Conservation (phyloP, 2,888 invertebrate genomes). For the Xylota segnis region DNA sequence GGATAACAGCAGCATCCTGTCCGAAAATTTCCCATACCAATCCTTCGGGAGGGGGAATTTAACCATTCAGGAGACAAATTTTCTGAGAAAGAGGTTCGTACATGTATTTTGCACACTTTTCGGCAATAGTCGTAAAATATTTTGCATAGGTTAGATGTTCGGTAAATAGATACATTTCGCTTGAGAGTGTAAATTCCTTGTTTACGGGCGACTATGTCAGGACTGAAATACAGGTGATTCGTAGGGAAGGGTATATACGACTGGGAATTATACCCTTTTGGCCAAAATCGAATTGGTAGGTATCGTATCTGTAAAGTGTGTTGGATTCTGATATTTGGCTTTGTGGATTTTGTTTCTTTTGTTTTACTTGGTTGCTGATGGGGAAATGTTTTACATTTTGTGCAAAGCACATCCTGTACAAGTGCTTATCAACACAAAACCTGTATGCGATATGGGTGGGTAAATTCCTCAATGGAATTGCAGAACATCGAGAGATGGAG, state of each 20-base stretch:
- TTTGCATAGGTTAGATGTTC: slow-evolving; percentile 63
- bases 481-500: not conserved
- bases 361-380: not conserved
- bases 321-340: slow-evolving; percentile 34
- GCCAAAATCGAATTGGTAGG: slow-evolving; percentile 47
- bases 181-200: slow-evolving; percentile 17
- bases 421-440: slow-evolving; percentile 2
- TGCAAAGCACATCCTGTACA: not conserved
- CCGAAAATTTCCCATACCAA: slow-evolving; percentile 19
- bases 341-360: slow-evolving; percentile 20
- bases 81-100: slow-evolving; percentile 18
- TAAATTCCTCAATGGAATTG: not conserved
- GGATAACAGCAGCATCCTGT: slow-evolving; percentile 70
- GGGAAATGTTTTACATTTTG: not conserved
- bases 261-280: slow-evolving; percentile 46
- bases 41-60: slow-evolving; percentile 16
- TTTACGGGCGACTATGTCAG: not conserved
- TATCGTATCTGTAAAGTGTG: slow-evolving; percentile 12
- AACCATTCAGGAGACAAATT: not conserved
- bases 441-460: not conserved
- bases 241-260: slow-evolving; percentile 6
- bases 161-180: slow-evolving; percentile 70
- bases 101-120: slow-evolving; percentile 37
- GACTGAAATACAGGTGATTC: slow-evolving; percentile 43
- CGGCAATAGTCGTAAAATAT: slow-evolving; percentile 67